Conservation (phyloP, 2,113 vertebrate species). For the Lepus timidus region DNA sequence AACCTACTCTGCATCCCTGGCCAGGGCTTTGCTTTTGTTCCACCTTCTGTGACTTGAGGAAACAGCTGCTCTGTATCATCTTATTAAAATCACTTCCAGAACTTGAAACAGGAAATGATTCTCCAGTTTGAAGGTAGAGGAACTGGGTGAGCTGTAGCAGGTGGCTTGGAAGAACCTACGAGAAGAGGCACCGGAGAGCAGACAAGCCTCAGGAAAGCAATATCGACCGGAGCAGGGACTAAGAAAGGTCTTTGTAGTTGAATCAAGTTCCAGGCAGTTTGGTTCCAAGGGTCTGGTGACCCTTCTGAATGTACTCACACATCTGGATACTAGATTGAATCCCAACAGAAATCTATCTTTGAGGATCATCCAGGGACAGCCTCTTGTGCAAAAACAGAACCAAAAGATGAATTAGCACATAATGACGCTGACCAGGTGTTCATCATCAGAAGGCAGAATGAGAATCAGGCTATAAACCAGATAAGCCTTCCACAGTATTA, state of each 20-base stretch:
- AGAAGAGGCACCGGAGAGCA: slow-evolving; percentile 66
- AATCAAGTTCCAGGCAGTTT: slow-evolving; percentile 59
- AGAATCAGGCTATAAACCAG: slow-evolving; percentile 50
- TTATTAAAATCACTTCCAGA: slow-evolving; percentile 62
- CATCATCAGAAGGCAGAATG: slow-evolving; percentile 53
- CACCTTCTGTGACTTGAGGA: slow-evolving; percentile 57
- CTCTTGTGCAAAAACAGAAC: slow-evolving; percentile 55
- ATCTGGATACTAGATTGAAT: slow-evolving; percentile 75
- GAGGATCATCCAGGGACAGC: slow-evolving; percentile 66
- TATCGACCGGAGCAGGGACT: slow-evolving; percentile 51
- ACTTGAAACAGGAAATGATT: slow-evolving; percentile 77
- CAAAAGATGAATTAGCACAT: slow-evolving; percentile 52
- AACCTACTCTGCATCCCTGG: slow-evolving; percentile 9
- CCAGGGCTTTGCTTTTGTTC: slow-evolving; percentile 18
- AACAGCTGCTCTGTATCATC: slow-evolving; percentile 78
- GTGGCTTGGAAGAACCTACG: slow-evolving; percentile 74
- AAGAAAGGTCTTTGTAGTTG: slow-evolving; percentile 61
- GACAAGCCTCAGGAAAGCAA: slow-evolving; percentile 68
- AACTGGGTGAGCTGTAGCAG: slow-evolving; percentile 64
- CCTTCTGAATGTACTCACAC: slow-evolving; percentile 51
- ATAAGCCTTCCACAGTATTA: neutral
- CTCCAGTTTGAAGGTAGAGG: slow-evolving; percentile 45
- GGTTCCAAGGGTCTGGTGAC: slow-evolving; percentile 71
- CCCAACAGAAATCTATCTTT: slow-evolving; percentile 58
- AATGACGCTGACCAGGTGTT: slow-evolving; percentile 72